Base-by-base conservation (phyloP, 2,113 vertebrate genomes). In the Platysteira castanea region DNA sequence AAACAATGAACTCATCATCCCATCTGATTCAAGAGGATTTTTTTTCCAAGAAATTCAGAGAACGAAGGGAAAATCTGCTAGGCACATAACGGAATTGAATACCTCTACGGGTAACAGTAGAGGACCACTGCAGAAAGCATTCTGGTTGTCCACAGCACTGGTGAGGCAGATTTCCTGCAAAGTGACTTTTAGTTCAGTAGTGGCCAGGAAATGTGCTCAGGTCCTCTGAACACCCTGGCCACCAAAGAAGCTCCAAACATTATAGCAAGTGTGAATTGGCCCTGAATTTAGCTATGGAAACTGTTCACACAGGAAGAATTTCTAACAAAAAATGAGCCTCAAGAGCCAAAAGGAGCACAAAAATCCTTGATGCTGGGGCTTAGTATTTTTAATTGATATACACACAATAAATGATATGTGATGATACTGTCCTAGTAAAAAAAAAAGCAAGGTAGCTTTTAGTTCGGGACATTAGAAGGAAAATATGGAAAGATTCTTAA, bases 1-100 rank as follows among this genome's bases (percentile, higher is more conserved):
- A 94, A 97, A 94, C 95, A 93, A 97, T 84, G 71, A 80, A 96
- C 75, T 73, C 52, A 95, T 63, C 84, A 90, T 82, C 47, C 44
- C 61, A 73, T 89, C 47, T 92, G 73, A 92, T 95, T 84, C 33
- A 91, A 92, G 70, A 74, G 68, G 46, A 33, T 21, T 39, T 95
- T 82, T 37, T 79, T 14, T 11, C 11, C 33, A 74, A 89, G 52
- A 81, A 85, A 21, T 67, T 77, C 84, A 79, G 71, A 69, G 35
- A 74, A 6, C 74, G 39, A 88, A 52, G 22, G 67, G 19, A 59
- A 82, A 93, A 77, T 47, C 53, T 73, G n/a, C 33, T 35, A 44
- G 44, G n/a, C 42, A 19, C 68, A 73, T 73, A 65, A 39, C 31
- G 47, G 54, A 77, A 74, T 27, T 22, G 41, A 95, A 67, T 53